These are phyloP conservation scores for Leptosomus discolor DNA, from an alignment of 2,113 vertebrate genomes.

Conservation along the genomic window DNA sequence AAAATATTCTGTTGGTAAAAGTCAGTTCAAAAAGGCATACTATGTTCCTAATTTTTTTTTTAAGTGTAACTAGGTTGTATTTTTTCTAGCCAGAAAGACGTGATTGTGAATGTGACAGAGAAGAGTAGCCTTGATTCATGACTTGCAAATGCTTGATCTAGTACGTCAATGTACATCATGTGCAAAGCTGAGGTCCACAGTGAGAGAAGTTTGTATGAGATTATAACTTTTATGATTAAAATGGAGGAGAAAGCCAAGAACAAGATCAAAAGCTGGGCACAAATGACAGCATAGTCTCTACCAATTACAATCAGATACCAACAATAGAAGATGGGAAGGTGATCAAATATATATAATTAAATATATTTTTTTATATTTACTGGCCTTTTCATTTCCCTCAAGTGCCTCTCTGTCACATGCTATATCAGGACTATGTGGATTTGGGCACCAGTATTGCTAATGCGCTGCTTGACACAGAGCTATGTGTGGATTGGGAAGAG, in stretches of 20 bases:
- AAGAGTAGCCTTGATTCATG: slow-evolving; percentile 72
- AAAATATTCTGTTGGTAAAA: slow-evolving; percentile 72
- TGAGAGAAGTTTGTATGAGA: slow-evolving; percentile 3
- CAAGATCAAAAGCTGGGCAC: background rate
- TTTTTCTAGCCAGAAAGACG: slow-evolving; percentile 56
- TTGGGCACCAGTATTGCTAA: background rate
- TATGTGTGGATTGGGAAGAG: background rate
- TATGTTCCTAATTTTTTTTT: background rate
- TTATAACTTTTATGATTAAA: background rate
- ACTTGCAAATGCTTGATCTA: slow-evolving; percentile 64
- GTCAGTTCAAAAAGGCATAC: background rate
- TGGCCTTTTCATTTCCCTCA: background rate
- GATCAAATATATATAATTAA: background rate
- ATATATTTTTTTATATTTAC: background rate
- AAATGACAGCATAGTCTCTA: background rate
- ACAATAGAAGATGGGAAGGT: background rate
- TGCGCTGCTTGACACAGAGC: fast-evolving
- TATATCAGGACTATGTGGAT: background rate
- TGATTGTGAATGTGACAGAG: slow-evolving; percentile 64
- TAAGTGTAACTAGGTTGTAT: background rate
- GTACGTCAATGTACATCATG: slow-evolving; percentile 31
- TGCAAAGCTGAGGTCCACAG: slow-evolving; percentile 54
- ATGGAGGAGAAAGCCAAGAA: background rate
- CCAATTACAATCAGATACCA: background rate
- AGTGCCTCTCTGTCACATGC: background rate